Conservation (phyloP, 1,140 invertebrate species). For the Drosophila dunni region DNA sequence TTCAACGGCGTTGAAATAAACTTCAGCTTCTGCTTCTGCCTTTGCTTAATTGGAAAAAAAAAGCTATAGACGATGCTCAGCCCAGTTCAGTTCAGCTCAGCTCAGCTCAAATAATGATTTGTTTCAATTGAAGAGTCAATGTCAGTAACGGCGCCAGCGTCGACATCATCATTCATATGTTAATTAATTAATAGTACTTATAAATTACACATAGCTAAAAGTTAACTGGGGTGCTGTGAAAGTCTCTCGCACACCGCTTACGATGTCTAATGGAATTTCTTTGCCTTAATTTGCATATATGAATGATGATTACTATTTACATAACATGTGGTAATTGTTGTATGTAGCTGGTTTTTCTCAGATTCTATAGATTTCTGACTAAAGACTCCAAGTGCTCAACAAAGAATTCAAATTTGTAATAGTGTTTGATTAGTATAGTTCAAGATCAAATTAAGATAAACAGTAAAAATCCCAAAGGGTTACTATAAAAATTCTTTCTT, state of each 20-base stretch:
- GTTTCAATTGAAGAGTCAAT: conserved; percentile 83
- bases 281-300: conserved; percentile 38
- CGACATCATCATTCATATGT: conserved; percentile 36
- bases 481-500: no score
- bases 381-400: background rate
- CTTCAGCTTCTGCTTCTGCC: conserved; percentile 11
- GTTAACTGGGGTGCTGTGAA: conserved; percentile 40
- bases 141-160: conserved; percentile 45
- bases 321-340: background rate
- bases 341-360: background rate
- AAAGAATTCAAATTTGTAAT: no score
- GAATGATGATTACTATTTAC: conserved; percentile 35
- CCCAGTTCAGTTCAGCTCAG: conserved; percentile 16
- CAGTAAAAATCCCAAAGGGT: no score
- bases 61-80: conserved; percentile 66
- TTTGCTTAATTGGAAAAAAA: conserved; percentile 57
- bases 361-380: background rate
- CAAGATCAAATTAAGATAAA: no score
- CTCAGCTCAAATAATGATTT: conserved; percentile 67
- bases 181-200: conserved; percentile 41
- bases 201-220: conserved; percentile 12
- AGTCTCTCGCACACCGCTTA: conserved; percentile 8
- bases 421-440: no score
- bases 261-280: conserved; percentile 22
- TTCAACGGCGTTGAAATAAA: background rate